These are phyloP conservation scores for Goniozus legneri DNA, from an alignment of 1,140 invertebrate genomes.

Conservation along the genomic window DNA sequence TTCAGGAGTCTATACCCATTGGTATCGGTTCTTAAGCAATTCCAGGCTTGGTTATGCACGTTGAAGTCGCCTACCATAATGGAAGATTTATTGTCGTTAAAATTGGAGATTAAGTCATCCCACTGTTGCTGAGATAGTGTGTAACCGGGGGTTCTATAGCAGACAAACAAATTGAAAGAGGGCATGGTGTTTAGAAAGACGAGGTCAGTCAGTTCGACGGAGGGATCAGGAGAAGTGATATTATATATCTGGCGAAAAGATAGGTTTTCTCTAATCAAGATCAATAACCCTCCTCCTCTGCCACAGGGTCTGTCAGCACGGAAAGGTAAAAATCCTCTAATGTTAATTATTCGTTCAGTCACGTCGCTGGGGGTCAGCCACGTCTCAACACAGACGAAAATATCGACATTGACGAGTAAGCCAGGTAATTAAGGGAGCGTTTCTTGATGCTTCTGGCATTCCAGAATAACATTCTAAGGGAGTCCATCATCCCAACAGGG, in stretches of 20 bases:
- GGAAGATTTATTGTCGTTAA: background rate
- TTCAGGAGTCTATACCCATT: background rate
- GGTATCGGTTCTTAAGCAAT: background rate
- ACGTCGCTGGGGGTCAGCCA: background rate
- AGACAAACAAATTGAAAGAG: background rate
- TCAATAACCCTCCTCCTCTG: background rate
- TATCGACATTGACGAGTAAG: background rate
- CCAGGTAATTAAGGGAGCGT: background rate
- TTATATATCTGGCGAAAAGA: background rate
- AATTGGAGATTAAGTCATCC: background rate
- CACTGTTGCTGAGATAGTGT: background rate
- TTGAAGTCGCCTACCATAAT: background rate
- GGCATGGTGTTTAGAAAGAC: background rate
- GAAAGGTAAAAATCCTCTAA: background rate
- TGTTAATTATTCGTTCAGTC: background rate
- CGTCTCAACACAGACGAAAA: background rate
- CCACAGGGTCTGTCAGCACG: background rate
- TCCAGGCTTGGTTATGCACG: background rate
- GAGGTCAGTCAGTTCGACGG: background rate
- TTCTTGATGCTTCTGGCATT: background rate
- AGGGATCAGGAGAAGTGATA: background rate
- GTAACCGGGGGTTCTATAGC: background rate
- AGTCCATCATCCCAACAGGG: too few relatives aligned
- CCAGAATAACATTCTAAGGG: background rate
- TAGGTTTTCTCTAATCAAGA: background rate